phyloP scores from a whole-genome alignment of 2,888 invertebrate genomes.

The Schrankia costaestrigalis region DNA sequence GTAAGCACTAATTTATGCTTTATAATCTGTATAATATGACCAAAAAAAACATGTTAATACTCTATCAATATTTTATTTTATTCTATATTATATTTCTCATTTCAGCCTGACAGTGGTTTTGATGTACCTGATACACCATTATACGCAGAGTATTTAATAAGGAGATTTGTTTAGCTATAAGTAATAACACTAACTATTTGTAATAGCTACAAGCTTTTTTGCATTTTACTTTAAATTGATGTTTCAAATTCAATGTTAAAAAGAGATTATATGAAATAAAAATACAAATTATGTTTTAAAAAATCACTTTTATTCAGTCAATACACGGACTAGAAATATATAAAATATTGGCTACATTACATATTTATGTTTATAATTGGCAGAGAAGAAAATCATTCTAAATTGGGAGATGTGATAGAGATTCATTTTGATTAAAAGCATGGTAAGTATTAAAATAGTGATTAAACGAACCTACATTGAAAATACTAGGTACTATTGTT shows the following conservation, averaged over 20 bases:
- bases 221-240: constrained; percentile 1
- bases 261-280: constrained; percentile 7
- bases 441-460: too few relatives aligned
- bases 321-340: constrained; percentile 16
- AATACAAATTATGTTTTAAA: constrained; percentile 1
- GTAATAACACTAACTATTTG: constrained; percentile 16
- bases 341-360: too few relatives aligned
- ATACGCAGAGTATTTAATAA: constrained; percentile 49
- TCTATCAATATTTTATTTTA: constrained; percentile 4
- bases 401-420: too few relatives aligned
- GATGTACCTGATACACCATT: constrained; percentile 70
- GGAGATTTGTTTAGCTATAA: constrained; percentile 15
- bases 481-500: too few relatives aligned
- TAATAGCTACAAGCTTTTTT: constrained; percentile 24
- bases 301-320: constrained; percentile 23
- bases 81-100: constrained; percentile 45
- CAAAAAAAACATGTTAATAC: neutral
- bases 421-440: too few relatives aligned
- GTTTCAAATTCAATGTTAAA: constrained; percentile 4
- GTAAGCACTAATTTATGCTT: too few relatives aligned
- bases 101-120: constrained; percentile 71
- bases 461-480: too few relatives aligned
- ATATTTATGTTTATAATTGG: too few relatives aligned
- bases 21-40: too few relatives aligned
- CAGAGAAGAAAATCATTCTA: too few relatives aligned